These are phyloP conservation scores for Mythimna albipuncta DNA, from an alignment of 2,888 invertebrate genomes.

Conservation along the genomic window DNA sequence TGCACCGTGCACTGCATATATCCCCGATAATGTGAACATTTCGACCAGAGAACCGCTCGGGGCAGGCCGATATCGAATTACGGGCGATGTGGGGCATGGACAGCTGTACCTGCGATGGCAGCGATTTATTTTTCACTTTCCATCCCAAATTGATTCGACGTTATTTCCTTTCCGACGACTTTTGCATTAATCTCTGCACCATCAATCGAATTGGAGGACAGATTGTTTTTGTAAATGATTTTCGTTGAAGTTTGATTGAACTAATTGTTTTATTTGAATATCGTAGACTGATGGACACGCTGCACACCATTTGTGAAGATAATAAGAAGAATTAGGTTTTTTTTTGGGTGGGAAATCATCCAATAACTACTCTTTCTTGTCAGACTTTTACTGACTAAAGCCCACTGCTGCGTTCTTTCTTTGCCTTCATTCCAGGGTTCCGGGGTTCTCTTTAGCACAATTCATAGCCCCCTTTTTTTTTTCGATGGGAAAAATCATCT, in stretches of 20 bases:
- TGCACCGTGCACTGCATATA: conserved; percentile 28
- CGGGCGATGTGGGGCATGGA: conserved; percentile 46
- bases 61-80: conserved; percentile 61
- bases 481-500: too few relatives aligned
- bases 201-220: conserved; percentile 43
- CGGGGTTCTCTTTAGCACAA: too few relatives aligned
- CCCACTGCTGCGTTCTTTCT: too few relatives aligned
- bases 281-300: too few relatives aligned
- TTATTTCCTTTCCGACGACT: conserved; percentile 61
- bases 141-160: conserved; percentile 64
- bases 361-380: too few relatives aligned
- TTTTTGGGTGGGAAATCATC: too few relatives aligned
- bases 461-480: too few relatives aligned
- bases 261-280: background rate
- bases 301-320: background rate
- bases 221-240: conserved; percentile 34
- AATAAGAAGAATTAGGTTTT: too few relatives aligned
- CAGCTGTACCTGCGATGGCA: conserved; percentile 60
- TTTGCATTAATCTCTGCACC: conserved; percentile 55
- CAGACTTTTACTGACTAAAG: too few relatives aligned
- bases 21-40: conserved; percentile 57
- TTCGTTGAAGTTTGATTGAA: conserved; percentile 14
- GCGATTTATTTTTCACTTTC: conserved; percentile 69
- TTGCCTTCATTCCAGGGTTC: too few relatives aligned
- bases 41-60: conserved; percentile 50